Base-by-base conservation (phyloP, 2,113 vertebrate genomes). In the Camelus bactrianus region DNA sequence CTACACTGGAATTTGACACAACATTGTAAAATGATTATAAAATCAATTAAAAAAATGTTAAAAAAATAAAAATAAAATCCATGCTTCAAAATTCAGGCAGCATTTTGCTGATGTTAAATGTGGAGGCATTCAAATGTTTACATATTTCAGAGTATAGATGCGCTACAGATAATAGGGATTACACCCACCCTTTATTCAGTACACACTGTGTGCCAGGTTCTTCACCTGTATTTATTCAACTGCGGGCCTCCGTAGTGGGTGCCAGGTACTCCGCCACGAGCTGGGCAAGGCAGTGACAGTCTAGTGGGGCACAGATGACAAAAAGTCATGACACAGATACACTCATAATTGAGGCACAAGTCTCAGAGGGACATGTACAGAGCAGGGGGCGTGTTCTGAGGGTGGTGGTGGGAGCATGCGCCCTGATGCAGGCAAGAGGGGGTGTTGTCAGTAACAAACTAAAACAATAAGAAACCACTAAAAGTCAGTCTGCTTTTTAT, bases 401-500 rank as follows among this genome's bases (percentile, higher is more conserved):
- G 58, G 35, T 8, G 8, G n/a, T 0, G 2, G 19, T 8, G 24
- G 60, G 54, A 64, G 26, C 17, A 6, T 13, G 46, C 0, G 9
- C 48, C 60, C 70, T 24, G 15, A 50, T 42, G 9, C 30, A 2
- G 4, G 52, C 87, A 42, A 64, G 80, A 72, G 12, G 17, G 28
- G 58, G 28, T 22, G 35, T n/a, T 48, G 0, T 56, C 42, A 16
- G 89, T 15, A 42, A 65, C 58, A 64, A 48, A 58, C 72, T 69
- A 48, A 96, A 84, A 83, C 54, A 75, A 11, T 35, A 75, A 58
- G 48, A 86, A n/a, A 35, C 38, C 26, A n/a, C 69, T 88, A 30
- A 38, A 72, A 87, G 60, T 46, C n/a, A 8, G 15, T 75, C 91
- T 93, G 84, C 16, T 81, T 64, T 89, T 72, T 72, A 96, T 88